Percentiles rank a stretch among this genome's conserved stretches.
phyloP scores from a whole-genome alignment of 2,888 invertebrate species.

The Campoletis raptor region DNA sequence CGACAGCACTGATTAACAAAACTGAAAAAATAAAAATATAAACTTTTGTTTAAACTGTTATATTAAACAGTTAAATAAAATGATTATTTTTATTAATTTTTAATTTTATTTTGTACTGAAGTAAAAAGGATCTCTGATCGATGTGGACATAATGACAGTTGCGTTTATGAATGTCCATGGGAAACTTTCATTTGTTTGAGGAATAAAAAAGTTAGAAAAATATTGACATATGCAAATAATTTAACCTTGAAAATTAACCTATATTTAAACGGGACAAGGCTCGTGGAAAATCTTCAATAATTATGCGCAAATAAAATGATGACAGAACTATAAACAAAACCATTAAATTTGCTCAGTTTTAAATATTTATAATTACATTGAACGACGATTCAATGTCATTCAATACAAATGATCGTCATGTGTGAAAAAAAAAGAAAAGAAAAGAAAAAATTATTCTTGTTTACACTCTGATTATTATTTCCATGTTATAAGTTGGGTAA shows the following conservation, averaged over 20 bases:
- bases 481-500: not conserved
- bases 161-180: not conserved
- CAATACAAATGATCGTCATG: not conserved
- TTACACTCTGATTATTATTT: not conserved
- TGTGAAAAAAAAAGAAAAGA: too few relatives aligned
- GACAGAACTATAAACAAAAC: not conserved
- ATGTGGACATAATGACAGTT: not conserved
- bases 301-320: not conserved
- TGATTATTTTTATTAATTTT: not conserved
- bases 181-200: conserved; percentile 7
- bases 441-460: conserved; percentile 7
- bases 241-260: not conserved
- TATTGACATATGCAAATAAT: not conserved
- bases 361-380: not conserved
- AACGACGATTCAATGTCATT: not conserved
- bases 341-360: not conserved
- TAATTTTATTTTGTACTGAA: not conserved
- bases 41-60: not conserved
- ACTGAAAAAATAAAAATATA: conserved; percentile 49
- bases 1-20: conserved; percentile 53
- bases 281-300: not conserved
- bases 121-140: not conserved
- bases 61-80: not conserved
- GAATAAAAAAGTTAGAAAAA: not conserved
- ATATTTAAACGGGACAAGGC: not conserved